Evolutionary conservation across 64 coral and sea anemone genomes (phyloP), one percentile per base, ranked within the genome.

Genomic region (Pachyseris speciosa): DNA sequence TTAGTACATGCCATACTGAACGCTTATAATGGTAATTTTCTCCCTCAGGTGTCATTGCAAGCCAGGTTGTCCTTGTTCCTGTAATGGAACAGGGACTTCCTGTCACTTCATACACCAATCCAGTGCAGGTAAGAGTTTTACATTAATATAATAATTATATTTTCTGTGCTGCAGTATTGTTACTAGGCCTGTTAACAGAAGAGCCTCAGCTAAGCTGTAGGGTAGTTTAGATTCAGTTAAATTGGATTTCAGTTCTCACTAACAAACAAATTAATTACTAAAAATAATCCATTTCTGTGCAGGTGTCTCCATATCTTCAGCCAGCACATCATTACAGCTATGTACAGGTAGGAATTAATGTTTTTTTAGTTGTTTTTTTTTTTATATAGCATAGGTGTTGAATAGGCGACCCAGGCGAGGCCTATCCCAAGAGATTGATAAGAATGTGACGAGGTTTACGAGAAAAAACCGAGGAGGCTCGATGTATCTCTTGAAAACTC

Each of bases 21-120:
- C n/a, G n/a, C n/a, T 55, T 45, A 45, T 45, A 45, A 45, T 6
- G 11, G 43, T 4, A 45, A 45, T 45, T 45, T 6, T 45, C 43
- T 6, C 43, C 43, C 43, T 11, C 30, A 67, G 64, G 64, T 31
- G 64, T 26, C 11, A 9, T 74, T 26, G 39, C 39, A 13, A 44
- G 20, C 40, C 71, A 74, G n/a, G 3, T 74, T 13, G 71, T 74
- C n/a, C 40, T 74, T 25, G n/a, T 74, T 47, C 71, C 71, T 27
- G 22, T 69, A 10, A 5, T 29, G 40, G 71, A 74, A 30, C 42
- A n/a, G n/a, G n/a, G n/a, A n/a, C n/a, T n/a, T n/a, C 71, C 9
- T 33, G 29, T 32, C 4, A 2, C n/a, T 67, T 11, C 58, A 5
- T 61, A 61, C 58, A 61, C n/a, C 24, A 61, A 25, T 61, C 58